Evolutionary conservation across 2,888 invertebrate species (phyloP).

Genomic region (Caenorhabditis sp.): DNA sequence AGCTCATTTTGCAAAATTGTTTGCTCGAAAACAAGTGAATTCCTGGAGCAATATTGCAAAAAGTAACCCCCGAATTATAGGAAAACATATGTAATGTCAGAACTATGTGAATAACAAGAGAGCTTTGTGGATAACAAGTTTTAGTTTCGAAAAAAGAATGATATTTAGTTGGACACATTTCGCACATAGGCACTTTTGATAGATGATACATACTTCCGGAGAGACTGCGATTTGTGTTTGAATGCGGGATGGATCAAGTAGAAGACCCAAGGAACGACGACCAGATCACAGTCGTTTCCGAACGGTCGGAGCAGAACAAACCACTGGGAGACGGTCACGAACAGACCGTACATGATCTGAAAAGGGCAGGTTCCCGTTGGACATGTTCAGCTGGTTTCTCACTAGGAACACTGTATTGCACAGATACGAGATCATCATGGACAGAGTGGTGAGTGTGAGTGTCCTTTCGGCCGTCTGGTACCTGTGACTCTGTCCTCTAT

Average conservation of each 20-base stretch:
- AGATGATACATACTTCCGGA: background rate
- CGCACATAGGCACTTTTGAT: background rate
- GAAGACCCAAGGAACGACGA: slow-evolving; percentile 1
- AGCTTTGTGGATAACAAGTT: background rate
- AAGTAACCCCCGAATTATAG: no score
- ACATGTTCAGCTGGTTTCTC: no score
- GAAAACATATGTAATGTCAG: background rate
- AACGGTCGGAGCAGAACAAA: slow-evolving; percentile 1
- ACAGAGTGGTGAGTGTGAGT: background rate
- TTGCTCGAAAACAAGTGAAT: no score
- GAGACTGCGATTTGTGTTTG: background rate
- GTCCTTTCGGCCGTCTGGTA: background rate
- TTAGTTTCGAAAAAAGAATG: background rate
- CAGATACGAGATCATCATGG: background rate
- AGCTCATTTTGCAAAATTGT: no score
- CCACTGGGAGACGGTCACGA: background rate
- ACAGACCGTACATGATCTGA: slow-evolving; percentile 7
- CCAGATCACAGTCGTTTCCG: background rate
- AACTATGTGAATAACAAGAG: background rate
- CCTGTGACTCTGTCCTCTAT: background rate
- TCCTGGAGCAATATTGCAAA: no score
- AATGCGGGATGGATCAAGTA: slow-evolving; percentile 2
- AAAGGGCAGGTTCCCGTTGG: background rate
- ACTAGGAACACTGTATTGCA: background rate
- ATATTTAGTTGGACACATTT: background rate